Conservation (phyloP, 2,113 vertebrate species). For the Melanotaenia duboulayi region DNA sequence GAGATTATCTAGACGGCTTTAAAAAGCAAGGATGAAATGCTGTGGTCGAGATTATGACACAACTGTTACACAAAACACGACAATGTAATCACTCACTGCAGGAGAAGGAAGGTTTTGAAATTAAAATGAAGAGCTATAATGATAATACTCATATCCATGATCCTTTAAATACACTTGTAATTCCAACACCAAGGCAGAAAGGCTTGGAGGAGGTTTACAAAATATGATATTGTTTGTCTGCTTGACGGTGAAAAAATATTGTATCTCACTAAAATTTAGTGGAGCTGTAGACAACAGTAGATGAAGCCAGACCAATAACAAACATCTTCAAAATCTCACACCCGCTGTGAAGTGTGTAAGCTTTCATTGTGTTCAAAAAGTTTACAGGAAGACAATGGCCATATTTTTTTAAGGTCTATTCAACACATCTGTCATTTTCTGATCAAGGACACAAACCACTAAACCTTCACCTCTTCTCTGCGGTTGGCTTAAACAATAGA, state of each 20-base stretch:
- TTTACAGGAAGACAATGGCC: not conserved
- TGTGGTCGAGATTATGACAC: not conserved
- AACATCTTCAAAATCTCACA: not conserved
- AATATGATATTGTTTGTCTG: not conserved
- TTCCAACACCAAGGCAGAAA: not conserved
- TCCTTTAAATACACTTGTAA: not conserved
- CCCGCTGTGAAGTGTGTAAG: not conserved
- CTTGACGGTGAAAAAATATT: not conserved
- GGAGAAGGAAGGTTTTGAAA: not conserved
- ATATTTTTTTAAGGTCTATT: conserved; percentile 2
- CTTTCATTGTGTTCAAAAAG: not conserved
- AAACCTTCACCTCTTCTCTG: conserved; percentile 36
- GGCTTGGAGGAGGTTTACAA: not conserved
- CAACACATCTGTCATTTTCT: conserved; percentile 17
- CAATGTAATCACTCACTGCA: not conserved
- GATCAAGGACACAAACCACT: conserved; percentile 9
- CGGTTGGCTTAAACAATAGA: conserved; percentile 37
- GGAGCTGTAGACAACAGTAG: not conserved
- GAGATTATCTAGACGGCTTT: too few species aligned
- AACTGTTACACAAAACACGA: not conserved
- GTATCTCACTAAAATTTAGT: not conserved
- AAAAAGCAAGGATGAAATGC: too few species aligned
- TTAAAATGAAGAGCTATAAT: conserved; percentile 1
- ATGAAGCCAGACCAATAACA: too few species aligned
- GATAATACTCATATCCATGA: not conserved